These are phyloP conservation scores for Barnardius zonarius DNA, from an alignment of 2,113 vertebrate species.

Conservation along the genomic window DNA sequence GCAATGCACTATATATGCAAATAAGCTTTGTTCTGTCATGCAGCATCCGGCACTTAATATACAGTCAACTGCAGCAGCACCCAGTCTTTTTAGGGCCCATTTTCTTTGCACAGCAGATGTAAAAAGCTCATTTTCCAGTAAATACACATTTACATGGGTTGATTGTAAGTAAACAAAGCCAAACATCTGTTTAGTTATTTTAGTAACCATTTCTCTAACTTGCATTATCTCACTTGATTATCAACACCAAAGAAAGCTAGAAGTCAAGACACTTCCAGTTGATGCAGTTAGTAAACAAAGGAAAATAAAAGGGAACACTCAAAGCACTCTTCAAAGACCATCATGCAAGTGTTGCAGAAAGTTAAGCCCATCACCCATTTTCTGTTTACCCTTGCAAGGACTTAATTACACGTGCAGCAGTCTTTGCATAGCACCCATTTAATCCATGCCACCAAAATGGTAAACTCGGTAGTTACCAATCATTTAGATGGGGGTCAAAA, in stretches of 20 bases:
- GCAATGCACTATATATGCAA: constrained; percentile 64
- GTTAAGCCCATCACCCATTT: constrained; percentile 69
- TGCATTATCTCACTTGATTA: constrained; percentile 62
- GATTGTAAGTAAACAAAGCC: constrained; percentile 66
- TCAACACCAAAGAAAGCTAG: constrained; percentile 71
- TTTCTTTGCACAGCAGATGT: constrained; percentile 56
- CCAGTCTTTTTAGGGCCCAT: constrained; percentile 47
- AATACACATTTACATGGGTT: constrained; percentile 47
- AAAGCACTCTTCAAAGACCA: constrained; percentile 71
- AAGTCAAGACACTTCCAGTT: constrained; percentile 67
- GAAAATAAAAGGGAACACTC: constrained; percentile 67
- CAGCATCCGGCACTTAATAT: constrained; percentile 64
- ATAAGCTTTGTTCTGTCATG: constrained; percentile 66
- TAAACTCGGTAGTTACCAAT: constrained; percentile 89
- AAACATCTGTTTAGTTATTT: constrained; percentile 67
- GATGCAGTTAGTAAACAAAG: constrained; percentile 78
- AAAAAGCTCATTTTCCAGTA: constrained; percentile 60
- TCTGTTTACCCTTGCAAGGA: constrained; percentile 67
- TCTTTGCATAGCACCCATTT: constrained; percentile 79
- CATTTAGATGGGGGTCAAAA: constrained; percentile 76
- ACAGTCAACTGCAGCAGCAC: constrained; percentile 63
- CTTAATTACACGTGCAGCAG: constrained; percentile 80
- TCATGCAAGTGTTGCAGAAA: constrained; percentile 77
- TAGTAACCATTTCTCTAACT: constrained; percentile 68
- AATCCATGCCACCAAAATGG: constrained; percentile 86